These are phyloP conservation scores for Hydroisotoma schaefferi DNA, from an alignment of 2,888 invertebrate species.

Conservation along the genomic window DNA sequence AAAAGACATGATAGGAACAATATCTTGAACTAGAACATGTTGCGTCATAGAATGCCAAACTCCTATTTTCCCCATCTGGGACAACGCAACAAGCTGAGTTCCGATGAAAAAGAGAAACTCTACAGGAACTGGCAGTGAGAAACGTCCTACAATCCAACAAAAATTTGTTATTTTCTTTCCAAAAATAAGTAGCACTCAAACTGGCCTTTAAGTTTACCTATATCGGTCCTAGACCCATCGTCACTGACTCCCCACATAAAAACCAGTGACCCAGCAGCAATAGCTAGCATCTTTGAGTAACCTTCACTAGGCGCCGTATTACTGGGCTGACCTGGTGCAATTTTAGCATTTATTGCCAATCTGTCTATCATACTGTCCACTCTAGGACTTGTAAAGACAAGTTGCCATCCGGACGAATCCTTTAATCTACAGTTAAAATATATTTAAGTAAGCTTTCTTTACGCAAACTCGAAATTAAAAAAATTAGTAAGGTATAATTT, in stretches of 20 bases:
- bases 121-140: constrained; percentile 85
- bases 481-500: not conserved
- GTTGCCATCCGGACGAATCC: constrained; percentile 95
- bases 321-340: constrained; percentile 16
- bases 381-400: constrained; percentile 87
- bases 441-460: not conserved
- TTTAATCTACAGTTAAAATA: constrained; percentile 64
- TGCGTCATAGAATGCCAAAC: constrained; percentile 99
- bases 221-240: constrained; percentile 68
- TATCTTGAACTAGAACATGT: constrained; percentile 97
- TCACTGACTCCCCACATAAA: constrained; percentile 76
- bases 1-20: constrained; percentile 90
- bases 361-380: constrained; percentile 85
- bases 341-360: constrained; percentile 73
- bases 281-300: constrained; percentile 75
- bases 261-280: constrained; percentile 72
- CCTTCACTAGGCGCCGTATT: constrained; percentile 48
- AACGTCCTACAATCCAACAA: constrained; percentile 63
- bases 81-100: constrained; percentile 93
- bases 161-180: not conserved
- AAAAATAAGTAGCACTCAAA: too few relatives aligned
- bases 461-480: not conserved
- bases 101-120: constrained; percentile 97
- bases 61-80: constrained; percentile 87
- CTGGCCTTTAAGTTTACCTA: constrained; percentile 63